Evolutionary conservation across 2,888 invertebrate genomes (phyloP), one percentile per base, ranked within the genome.

Genomic region (Diarsia brunnea): DNA sequence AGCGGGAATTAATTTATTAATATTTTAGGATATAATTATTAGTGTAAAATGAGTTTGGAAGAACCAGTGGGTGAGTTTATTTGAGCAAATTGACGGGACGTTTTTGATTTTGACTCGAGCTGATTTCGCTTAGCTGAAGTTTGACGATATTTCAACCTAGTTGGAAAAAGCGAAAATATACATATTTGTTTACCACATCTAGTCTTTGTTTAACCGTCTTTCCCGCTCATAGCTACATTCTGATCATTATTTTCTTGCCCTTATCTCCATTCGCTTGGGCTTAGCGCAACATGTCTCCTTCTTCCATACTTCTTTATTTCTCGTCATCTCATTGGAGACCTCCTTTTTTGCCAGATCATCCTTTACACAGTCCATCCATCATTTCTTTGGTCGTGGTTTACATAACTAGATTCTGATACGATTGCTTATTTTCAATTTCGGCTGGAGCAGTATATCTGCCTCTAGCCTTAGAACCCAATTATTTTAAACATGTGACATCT

Each of bases 1-100:
- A 24, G 55, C 49, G 73, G 11, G 27, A 71, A 85, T 81, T 71
- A 64, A 85, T 77, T 85, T 63, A 60, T 83, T 73, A 77, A 85
- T 77, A 53, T 81, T 82, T 73, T 58, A 63, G 63, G 43, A 16
- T 43, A 24, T 63, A 63, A 43, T 43, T 63, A 24, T n/a, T 63
- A 63, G 63, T 63, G 14, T 43, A 0, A 16, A 63, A 63, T 43
- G 14, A 10, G 43, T 63, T 63, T 5, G 4, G 10, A 45, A 63
- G 16, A 4, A 43, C 8, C 4, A 2, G 63, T 63, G 8, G 5
- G 43, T 63, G 8, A 7, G n/a, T n/a, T 61, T 63, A 16, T 8
- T 43, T 16, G n/a, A n/a, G 43, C 5, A 12, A 21, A 43, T 14
- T 14, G 14, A 38, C 1, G 61, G 7, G 19, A 31, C 10, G 31